A percentile compares a stretch with the other conserved stretches of the same genome.
Evolutionary conservation across 2,797 vertebrate species (phyloP).

Genomic region (Gorsachius magnificus): DNA sequence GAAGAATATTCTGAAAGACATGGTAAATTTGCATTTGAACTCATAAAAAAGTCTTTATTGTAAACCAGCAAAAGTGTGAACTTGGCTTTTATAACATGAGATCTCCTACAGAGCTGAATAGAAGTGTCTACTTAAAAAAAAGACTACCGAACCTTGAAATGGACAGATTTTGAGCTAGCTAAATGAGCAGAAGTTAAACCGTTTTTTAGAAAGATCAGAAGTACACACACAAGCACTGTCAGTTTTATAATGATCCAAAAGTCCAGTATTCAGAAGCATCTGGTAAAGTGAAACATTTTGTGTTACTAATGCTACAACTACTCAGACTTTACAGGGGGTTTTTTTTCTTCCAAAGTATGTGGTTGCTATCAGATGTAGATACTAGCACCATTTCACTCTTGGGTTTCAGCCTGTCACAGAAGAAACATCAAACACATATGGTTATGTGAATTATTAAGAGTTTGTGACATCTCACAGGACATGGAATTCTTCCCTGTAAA

Average conservation of each 20-base stretch:
- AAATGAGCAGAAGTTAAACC: background rate
- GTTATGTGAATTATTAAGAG: background rate
- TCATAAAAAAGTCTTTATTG: background rate
- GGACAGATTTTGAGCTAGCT: background rate
- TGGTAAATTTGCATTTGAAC: background rate
- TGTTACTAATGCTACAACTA: background rate
- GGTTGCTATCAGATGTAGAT: background rate
- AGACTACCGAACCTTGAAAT: background rate
- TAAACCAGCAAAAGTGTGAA: background rate
- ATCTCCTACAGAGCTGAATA: background rate
- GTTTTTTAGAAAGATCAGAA: background rate
- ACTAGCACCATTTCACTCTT: background rate
- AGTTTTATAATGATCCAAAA: background rate
- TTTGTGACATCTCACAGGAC: background rate
- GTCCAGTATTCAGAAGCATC: background rate
- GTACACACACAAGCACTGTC: background rate
- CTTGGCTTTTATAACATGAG: background rate
- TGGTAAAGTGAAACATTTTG: background rate
- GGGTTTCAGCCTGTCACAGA: background rate
- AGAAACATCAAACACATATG: background rate
- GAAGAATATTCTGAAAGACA: background rate
- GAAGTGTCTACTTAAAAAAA: background rate
- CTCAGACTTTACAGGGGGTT: background rate
- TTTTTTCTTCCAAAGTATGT: background rate
- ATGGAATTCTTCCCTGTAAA: background rate